Evolutionary conservation across 2,888 invertebrate species (phyloP).

Genomic region (Lasioglossum marginatum): DNA sequence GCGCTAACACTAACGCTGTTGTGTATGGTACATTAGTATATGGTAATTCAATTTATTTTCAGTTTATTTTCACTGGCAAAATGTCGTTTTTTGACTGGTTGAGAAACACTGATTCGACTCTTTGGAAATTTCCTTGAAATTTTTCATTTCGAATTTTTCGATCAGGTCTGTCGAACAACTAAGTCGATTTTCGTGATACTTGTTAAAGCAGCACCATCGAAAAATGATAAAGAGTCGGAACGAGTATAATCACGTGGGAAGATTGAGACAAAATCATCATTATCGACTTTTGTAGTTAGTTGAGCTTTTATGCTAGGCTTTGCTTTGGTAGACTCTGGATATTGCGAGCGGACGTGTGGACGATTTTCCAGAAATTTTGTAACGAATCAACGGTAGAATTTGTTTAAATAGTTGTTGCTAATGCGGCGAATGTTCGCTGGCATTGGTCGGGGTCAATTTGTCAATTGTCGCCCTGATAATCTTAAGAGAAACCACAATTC

Average conservation of each 20-base stretch:
- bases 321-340: not conserved
- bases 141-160: not conserved
- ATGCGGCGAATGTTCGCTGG: not conserved
- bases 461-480: not conserved
- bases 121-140: not conserved
- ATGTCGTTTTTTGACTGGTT: conserved; percentile 5
- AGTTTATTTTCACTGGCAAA: not conserved
- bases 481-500: too few relatives aligned
- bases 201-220: not conserved
- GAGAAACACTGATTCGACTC: conserved; percentile 32
- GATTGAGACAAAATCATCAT: conserved; percentile 3
- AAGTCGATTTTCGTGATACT: conserved; percentile 14
- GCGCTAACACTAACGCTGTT: not conserved
- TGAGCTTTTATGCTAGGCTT: not conserved
- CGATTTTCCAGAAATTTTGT: not conserved
- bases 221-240: conserved; percentile 16
- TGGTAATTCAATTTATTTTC: not conserved
- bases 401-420: not conserved
- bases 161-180: not conserved
- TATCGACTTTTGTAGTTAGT: conserved; percentile 8
- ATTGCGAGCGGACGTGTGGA: not conserved
- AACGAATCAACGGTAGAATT: conserved; percentile 24
- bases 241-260: conserved; percentile 20
- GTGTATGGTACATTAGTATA: not conserved
- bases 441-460: not conserved